These are phyloP conservation scores for Danio choprae DNA, from an alignment of 2,797 vertebrate species.

Conservation along the genomic window DNA sequence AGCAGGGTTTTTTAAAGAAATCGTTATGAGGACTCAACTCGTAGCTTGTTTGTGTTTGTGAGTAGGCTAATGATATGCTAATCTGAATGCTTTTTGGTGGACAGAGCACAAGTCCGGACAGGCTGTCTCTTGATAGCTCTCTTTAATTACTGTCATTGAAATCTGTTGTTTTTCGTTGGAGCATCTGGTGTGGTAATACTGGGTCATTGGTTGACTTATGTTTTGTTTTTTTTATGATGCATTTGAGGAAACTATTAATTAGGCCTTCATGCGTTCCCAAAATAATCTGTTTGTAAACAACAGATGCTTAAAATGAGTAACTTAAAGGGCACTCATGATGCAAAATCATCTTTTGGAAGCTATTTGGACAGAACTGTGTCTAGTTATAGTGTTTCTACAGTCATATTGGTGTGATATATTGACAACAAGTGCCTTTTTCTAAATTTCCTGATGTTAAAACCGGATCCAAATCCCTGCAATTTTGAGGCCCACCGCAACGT, in stretches of 20 bases:
- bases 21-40: slow-evolving; percentile 38
- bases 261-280: background rate
- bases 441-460: too few species aligned
- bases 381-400: too few species aligned
- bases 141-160: slow-evolving; percentile 56
- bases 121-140: slow-evolving; percentile 9
- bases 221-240: slow-evolving; percentile 8
- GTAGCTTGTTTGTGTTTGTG: slow-evolving; percentile 23
- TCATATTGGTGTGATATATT: too few species aligned
- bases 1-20: slow-evolving; percentile 32
- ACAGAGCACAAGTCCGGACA: slow-evolving; percentile 42
- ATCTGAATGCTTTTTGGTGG: slow-evolving; percentile 29
- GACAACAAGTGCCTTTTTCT: too few species aligned
- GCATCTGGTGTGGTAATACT: slow-evolving; percentile 53
- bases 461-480: too few species aligned
- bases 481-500: too few species aligned
- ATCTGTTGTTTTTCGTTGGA: slow-evolving; percentile 39
- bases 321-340: too few species aligned
- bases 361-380: too few species aligned
- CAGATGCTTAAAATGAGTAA: too few species aligned
- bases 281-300: background rate
- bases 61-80: slow-evolving; percentile 48
- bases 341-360: too few species aligned
- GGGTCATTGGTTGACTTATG: slow-evolving; percentile 23
- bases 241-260: background rate